Conservation (phyloP, 2,888 invertebrate species). For the Erynnis tages region DNA sequence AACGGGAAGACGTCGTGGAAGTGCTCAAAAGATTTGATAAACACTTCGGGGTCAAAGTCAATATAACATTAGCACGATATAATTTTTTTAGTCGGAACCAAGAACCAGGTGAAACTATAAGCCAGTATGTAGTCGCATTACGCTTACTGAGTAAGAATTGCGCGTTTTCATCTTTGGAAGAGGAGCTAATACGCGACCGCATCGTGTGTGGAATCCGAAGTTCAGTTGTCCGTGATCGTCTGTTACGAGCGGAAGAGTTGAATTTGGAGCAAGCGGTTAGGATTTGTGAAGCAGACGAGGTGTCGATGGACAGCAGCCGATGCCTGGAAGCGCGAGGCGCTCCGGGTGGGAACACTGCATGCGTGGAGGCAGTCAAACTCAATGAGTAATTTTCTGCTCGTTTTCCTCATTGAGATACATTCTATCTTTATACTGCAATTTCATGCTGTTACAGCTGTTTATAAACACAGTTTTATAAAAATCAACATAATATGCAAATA, state of each 20-base stretch:
- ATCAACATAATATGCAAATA: too few species aligned
- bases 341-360: too few species aligned
- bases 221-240: slow-evolving; percentile 16
- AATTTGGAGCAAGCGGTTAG: slow-evolving; percentile 25
- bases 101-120: slow-evolving; percentile 32
- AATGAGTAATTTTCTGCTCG: too few species aligned
- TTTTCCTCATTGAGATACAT: too few species aligned
- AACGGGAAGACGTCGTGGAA: slow-evolving; percentile 27
- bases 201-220: slow-evolving; percentile 28
- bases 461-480: too few species aligned
- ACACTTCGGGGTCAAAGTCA: slow-evolving; percentile 30
- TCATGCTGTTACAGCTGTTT: too few species aligned
- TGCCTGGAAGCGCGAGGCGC: background rate
- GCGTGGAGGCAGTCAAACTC: too few species aligned
- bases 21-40: slow-evolving; percentile 32
- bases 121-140: slow-evolving; percentile 36
- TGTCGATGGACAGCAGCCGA: slow-evolving; percentile 8
- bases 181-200: slow-evolving; percentile 30
- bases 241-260: background rate
- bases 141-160: slow-evolving; percentile 32
- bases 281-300: slow-evolving; percentile 29
- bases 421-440: too few species aligned
- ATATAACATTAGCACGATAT: background rate
- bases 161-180: slow-evolving; percentile 30
- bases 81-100: slow-evolving; percentile 34